Evolutionary conservation across 1,140 invertebrate genomes (phyloP).

Genomic region (Bombus sibiricus): DNA sequence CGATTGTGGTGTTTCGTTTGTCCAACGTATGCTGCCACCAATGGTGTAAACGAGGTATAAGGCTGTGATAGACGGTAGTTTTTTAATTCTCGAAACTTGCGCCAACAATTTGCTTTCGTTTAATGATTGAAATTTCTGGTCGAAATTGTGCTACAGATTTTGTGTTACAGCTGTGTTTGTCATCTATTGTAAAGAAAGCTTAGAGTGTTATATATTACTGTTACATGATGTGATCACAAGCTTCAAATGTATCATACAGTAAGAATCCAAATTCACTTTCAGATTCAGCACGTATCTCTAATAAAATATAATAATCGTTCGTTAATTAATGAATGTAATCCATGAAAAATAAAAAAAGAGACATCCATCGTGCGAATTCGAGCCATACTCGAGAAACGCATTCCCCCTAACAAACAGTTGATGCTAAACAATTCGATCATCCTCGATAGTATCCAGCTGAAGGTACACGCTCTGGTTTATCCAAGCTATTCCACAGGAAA

Average conservation of each 20-base stretch:
- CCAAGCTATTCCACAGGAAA: not conserved
- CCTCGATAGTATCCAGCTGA: not conserved
- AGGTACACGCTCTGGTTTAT: not conserved
- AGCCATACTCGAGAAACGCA: not conserved
- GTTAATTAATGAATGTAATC: not conserved
- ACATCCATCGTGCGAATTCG: not conserved
- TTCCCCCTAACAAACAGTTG: too few species aligned
- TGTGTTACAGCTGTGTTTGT: too few species aligned
- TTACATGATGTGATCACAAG: too few species aligned
- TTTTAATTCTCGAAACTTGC: not conserved
- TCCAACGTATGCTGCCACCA: not conserved
- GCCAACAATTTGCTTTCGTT: not conserved
- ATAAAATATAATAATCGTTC: too few species aligned
- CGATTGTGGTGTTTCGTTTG: conserved; percentile 16
- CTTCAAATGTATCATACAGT: too few species aligned
- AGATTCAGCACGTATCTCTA: too few species aligned
- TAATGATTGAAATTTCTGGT: not conserved
- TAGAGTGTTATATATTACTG: too few species aligned
- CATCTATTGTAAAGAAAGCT: too few species aligned
- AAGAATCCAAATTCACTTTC: too few species aligned
- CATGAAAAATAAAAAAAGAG: not conserved
- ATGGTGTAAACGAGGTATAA: conserved; percentile 3
- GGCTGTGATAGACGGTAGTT: not conserved
- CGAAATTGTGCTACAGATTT: too few species aligned
- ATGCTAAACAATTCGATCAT: conserved; percentile 4